Percentiles rank a stretch among this genome's conserved stretches.
These are phyloP conservation scores for Spermophilus dauricus DNA, from an alignment of 2,113 vertebrate species.

Conservation along the genomic window DNA sequence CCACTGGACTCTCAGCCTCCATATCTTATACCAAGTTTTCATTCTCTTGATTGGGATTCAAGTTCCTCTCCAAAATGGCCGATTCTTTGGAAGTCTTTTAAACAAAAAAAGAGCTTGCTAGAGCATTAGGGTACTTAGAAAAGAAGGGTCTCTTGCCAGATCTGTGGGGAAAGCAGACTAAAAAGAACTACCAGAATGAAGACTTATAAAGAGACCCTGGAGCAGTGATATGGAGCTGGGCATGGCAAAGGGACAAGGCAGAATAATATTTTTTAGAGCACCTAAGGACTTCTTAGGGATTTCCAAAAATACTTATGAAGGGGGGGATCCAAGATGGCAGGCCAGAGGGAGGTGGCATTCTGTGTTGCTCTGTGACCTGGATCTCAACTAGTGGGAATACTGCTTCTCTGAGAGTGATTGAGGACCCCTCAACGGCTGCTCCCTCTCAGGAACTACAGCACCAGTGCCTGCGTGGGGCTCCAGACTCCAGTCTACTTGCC, in stretches of 20 bases:
- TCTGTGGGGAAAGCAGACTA: not conserved
- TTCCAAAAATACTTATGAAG: not conserved
- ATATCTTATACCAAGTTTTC: not conserved
- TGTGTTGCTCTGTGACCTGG: too few species aligned
- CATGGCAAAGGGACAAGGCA: not conserved
- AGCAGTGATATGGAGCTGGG: not conserved
- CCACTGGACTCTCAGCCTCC: not conserved
- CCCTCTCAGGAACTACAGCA: too few species aligned
- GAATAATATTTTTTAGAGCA: not conserved
- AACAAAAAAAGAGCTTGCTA: not conserved
- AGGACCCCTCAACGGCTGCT: too few species aligned
- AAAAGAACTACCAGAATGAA: not conserved
- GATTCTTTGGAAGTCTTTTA: not conserved
- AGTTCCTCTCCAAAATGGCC: not conserved
- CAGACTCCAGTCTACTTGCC: too few species aligned
- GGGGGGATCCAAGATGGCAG: too few species aligned
- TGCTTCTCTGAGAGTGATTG: too few species aligned
- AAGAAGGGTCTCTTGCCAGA: not conserved
- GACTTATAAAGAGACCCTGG: not conserved
- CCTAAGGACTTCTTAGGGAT: not conserved
- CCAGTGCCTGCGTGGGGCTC: too few species aligned
- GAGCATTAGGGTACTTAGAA: not conserved
- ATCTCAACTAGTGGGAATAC: too few species aligned
- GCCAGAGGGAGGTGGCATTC: too few species aligned
- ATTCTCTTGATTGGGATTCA: not conserved